Conservation (phyloP, 1,140 invertebrate genomes). For the Parapsyche elsis region DNA sequence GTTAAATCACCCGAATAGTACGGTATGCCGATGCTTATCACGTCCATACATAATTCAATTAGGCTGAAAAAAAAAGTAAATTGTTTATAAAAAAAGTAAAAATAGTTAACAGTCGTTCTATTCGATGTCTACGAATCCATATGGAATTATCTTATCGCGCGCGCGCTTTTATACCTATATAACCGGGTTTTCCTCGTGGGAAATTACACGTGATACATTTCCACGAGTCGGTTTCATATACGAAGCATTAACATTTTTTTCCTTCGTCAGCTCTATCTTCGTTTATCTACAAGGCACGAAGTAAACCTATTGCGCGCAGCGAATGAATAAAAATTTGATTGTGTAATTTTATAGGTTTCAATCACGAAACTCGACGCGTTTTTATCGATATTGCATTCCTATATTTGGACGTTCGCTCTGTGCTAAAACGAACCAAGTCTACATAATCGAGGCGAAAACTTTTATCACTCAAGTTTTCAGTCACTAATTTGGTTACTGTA, state of each 20-base stretch:
- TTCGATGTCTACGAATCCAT: slow-evolving; percentile 31
- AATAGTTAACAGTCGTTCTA: neutral
- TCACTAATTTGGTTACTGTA: too few relatives aligned
- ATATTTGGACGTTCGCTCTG: neutral
- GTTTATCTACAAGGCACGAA: slow-evolving; percentile 32
- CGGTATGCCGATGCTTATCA: neutral
- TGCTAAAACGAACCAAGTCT: too few relatives aligned
- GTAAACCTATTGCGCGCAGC: neutral
- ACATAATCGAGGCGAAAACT: too few relatives aligned
- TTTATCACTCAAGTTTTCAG: too few relatives aligned
- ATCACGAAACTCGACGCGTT: slow-evolving; percentile 22
- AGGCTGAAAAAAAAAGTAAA: too few relatives aligned
- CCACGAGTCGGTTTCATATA: slow-evolving; percentile 6
- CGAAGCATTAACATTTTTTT: slow-evolving; percentile 8
- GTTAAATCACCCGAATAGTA: too few relatives aligned
- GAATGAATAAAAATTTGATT: slow-evolving; percentile 30
- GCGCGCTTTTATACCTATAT: slow-evolving; percentile 16
- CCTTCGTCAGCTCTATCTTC: slow-evolving; percentile 1
- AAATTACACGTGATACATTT: slow-evolving; percentile 32
- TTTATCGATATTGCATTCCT: slow-evolving; percentile 24
- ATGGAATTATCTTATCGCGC: slow-evolving; percentile 23
- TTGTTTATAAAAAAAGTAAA: neutral
- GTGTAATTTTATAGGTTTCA: slow-evolving; percentile 32
- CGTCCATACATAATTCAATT: neutral
- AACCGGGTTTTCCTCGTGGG: slow-evolving; percentile 31